Conservation (phyloP, 2,113 vertebrate species). For the Periophthalmodon schlosseri region DNA sequence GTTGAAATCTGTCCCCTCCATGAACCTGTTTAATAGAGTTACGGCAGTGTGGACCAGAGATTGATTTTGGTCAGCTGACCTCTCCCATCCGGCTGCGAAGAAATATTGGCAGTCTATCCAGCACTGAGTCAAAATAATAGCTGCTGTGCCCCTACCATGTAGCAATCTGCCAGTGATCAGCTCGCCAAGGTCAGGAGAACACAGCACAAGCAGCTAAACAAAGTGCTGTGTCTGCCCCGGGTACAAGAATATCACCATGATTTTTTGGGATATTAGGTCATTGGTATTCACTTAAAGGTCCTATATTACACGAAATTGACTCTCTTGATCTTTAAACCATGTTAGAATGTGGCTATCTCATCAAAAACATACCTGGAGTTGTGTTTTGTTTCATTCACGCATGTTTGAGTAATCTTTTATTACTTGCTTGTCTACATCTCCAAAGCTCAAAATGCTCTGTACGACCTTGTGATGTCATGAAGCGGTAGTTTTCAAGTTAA, state of each 20-base stretch:
- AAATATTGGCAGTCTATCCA: constrained; percentile 73
- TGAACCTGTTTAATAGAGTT: constrained; percentile 65
- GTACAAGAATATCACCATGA: background rate
- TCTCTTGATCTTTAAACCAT: no score
- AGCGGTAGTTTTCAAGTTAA: no score
- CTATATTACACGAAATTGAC: no score
- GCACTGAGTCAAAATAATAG: constrained; percentile 74
- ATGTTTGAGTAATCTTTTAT: no score
- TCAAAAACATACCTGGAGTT: no score
- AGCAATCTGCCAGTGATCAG: constrained; percentile 75
- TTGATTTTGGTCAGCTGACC: constrained; percentile 73
- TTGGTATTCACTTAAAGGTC: background rate
- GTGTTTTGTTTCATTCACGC: no score
- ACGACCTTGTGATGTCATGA: no score
- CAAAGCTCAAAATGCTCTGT: no score
- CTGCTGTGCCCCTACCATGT: constrained; percentile 73
- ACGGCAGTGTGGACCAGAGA: constrained; percentile 58
- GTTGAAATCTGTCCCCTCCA: constrained; percentile 51
- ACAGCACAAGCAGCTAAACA: constrained; percentile 37
- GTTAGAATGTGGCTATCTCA: no score
- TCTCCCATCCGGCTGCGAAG: constrained; percentile 65
- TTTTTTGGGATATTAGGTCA: no score
- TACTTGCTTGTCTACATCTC: no score
- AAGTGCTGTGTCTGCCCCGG: background rate
- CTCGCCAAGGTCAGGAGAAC: constrained; percentile 70